phyloP scores from a whole-genome alignment of 2,797 vertebrate genomes.

The Neoniphon sammara region DNA sequence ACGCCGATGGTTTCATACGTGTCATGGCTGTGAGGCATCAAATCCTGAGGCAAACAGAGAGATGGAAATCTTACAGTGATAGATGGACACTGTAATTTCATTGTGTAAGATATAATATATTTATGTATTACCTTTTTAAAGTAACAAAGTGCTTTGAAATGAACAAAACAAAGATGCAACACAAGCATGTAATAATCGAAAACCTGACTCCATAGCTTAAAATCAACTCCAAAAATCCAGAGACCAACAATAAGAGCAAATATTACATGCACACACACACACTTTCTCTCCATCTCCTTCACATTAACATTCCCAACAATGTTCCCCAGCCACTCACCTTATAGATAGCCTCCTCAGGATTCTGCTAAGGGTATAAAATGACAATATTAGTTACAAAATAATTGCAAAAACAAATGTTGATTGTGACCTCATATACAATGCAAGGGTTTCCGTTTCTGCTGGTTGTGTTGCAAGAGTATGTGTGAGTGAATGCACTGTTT shows the following conservation, averaged over 20 bases:
- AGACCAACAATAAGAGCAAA: no score
- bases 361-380: conserved; percentile 31
- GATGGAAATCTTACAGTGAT: neutral
- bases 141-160: no score
- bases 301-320: neutral
- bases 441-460: neutral
- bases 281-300: neutral
- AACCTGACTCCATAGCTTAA: neutral
- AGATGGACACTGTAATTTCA: neutral
- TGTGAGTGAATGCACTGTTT: no score
- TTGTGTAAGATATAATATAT: no score
- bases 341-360: conserved; percentile 69
- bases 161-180: neutral
- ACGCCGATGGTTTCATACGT: conserved; percentile 80
- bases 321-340: conserved; percentile 66
- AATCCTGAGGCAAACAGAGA: conserved; percentile 67
- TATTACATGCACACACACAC: no score
- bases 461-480: neutral
- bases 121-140: no score
- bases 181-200: no score
- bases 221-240: no score
- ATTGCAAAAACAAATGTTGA: neutral
- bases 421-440: neutral
- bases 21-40: conserved; percentile 72
- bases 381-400: conserved; percentile 20